Percentiles rank a stretch among this genome's conserved stretches.
These are phyloP conservation scores for Danio kyathit DNA, from an alignment of 2,797 vertebrate species.

Conservation along the genomic window DNA sequence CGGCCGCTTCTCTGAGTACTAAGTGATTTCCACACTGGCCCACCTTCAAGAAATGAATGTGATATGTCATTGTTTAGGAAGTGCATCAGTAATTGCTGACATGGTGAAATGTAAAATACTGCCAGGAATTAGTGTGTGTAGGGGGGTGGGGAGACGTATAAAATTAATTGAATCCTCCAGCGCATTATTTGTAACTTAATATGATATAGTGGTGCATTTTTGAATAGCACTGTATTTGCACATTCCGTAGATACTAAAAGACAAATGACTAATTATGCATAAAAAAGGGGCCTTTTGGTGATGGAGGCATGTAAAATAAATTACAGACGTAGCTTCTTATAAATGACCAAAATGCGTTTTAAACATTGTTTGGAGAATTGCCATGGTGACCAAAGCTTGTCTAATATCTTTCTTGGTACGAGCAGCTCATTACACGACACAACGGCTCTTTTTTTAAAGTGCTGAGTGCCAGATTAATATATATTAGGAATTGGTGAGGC, in stretches of 20 bases:
- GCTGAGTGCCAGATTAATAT: slow-evolving; percentile 69
- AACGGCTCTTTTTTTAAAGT: slow-evolving; percentile 62
- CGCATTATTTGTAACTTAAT: slow-evolving; percentile 85
- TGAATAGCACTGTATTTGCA: slow-evolving; percentile 83
- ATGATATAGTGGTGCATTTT: slow-evolving; percentile 82
- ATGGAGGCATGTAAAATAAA: slow-evolving; percentile 78
- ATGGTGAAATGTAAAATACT: slow-evolving; percentile 80
- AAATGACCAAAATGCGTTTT: slow-evolving; percentile 75
- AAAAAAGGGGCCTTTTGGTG: slow-evolving; percentile 79
- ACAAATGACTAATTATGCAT: slow-evolving; percentile 81
- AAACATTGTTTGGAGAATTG: slow-evolving; percentile 84
- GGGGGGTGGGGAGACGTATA: slow-evolving; percentile 67
- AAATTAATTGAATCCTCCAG: slow-evolving; percentile 81
- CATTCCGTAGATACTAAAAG: slow-evolving; percentile 75
- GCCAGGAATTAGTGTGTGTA: slow-evolving; percentile 45
- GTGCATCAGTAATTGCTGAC: slow-evolving; percentile 84
- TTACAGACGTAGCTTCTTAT: slow-evolving; percentile 78
- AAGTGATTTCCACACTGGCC: slow-evolving; percentile 52
- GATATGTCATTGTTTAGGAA: slow-evolving; percentile 80
- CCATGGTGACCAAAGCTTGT: slow-evolving; percentile 86
- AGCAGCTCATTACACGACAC: slow-evolving; percentile 70
- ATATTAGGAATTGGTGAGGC: slow-evolving; percentile 65
- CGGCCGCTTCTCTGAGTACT: slow-evolving; percentile 17
- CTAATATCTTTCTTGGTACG: slow-evolving; percentile 85
- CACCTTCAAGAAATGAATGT: slow-evolving; percentile 69